Evolutionary conservation across 2,797 vertebrate genomes (phyloP).

Genomic region (Coendou prehensilis): DNA sequence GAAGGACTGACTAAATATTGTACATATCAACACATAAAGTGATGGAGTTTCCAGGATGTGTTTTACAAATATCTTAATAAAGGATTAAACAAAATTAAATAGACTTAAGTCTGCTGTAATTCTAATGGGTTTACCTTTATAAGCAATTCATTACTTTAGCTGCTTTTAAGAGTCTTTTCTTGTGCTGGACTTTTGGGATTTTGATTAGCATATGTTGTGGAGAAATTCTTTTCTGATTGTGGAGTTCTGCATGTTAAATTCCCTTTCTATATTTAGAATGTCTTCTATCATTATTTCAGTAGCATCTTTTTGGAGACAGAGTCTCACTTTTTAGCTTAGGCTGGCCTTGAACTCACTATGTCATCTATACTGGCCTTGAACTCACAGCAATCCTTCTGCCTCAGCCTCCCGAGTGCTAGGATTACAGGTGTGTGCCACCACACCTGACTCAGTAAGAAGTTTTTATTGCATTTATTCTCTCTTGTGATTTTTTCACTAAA

Average conservation of each 20-base stretch:
- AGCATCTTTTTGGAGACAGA: not conserved
- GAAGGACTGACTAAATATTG: not conserved
- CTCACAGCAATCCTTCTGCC: not conserved
- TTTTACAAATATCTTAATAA: constrained; percentile 32
- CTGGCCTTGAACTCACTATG: not conserved
- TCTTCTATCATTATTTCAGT: not conserved
- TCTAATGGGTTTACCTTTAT: not conserved
- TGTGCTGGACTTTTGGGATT: not conserved
- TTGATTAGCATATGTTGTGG: not conserved
- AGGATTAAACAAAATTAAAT: constrained; percentile 35
- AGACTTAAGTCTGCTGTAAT: not conserved
- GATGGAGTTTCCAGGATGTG: not conserved
- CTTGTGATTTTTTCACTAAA: not conserved
- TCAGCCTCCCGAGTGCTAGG: not conserved
- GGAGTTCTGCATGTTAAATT: not conserved
- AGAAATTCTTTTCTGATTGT: not conserved
- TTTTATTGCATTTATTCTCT: not conserved
- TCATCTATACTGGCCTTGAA: not conserved
- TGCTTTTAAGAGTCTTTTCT: not conserved
- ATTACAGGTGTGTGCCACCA: not conserved
- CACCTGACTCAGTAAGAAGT: not conserved
- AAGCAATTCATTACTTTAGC: not conserved
- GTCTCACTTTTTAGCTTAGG: not conserved
- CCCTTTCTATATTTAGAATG: not conserved
- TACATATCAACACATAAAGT: not conserved